These are phyloP conservation scores for Monodelphis domestica DNA, from an alignment of 2,797 vertebrate species.

Conservation along the genomic window DNA sequence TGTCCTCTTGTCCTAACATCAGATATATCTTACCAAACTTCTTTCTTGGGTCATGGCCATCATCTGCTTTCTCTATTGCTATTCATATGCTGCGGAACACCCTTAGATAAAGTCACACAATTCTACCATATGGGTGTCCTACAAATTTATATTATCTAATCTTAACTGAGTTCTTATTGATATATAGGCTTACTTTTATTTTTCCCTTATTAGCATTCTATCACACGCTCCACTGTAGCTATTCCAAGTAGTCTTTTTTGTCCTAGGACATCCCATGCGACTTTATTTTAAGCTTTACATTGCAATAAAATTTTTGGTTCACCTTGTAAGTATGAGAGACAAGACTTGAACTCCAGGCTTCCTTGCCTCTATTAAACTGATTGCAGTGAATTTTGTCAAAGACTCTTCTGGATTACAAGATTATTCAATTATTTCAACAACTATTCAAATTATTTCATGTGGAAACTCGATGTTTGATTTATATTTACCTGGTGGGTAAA, in stretches of 20 bases:
- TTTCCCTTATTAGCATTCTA: not conserved
- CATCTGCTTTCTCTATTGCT: not conserved
- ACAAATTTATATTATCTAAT: not conserved
- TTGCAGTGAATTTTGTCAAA: too few species aligned
- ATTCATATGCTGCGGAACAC: not conserved
- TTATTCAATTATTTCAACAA: too few species aligned
- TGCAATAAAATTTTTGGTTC: too few species aligned
- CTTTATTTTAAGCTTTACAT: too few species aligned
- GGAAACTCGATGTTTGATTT: too few species aligned
- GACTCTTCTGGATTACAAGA: too few species aligned
- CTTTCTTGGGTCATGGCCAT: not conserved
- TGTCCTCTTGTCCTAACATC: not conserved
- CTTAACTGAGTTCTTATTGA: not conserved
- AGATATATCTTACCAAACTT: not conserved
- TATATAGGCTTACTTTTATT: not conserved
- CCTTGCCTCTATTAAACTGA: too few species aligned
- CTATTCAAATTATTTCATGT: too few species aligned
- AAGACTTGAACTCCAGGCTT: too few species aligned
- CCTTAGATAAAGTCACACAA: not conserved
- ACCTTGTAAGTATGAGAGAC: too few species aligned
- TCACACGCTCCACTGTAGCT: not conserved
- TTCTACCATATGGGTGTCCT: not conserved
- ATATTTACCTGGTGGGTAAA: too few species aligned
- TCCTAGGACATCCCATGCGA: not conserved
- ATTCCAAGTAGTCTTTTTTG: not conserved